Evolutionary conservation across 2,113 vertebrate species (phyloP).

Genomic region (Tragelaphus imberbis): DNA sequence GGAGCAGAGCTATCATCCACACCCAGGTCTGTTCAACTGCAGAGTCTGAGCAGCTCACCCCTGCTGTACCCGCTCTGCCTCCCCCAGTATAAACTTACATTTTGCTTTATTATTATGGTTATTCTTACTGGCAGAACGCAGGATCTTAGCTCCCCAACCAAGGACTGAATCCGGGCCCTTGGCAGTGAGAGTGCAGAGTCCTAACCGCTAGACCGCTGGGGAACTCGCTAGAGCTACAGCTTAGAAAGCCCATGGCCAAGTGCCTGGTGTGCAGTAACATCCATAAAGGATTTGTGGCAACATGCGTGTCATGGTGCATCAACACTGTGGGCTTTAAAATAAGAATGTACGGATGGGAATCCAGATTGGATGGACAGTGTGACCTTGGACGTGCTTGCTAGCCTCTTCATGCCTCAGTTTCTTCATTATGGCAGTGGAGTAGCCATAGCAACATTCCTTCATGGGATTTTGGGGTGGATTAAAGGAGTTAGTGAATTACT

Average conservation of each 20-base stretch:
- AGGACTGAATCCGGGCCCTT: neutral
- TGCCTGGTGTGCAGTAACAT: neutral
- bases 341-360: neutral
- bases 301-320: neutral
- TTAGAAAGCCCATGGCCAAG: neutral
- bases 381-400: neutral
- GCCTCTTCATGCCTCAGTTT: neutral
- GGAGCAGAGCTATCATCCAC: neutral
- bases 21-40: neutral
- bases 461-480: neutral
- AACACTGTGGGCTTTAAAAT: neutral
- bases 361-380: neutral
- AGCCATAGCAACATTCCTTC: neutral
- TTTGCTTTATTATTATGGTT: neutral
- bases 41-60: neutral
- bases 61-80: neutral
- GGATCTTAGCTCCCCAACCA: neutral
- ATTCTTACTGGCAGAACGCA: neutral
- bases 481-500: neutral
- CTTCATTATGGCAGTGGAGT: neutral
- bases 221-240: neutral
- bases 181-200: rapidly evolving
- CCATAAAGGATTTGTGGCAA: neutral
- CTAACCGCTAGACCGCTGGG: neutral
- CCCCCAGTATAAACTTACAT: neutral